Conservation (phyloP, 2,113 vertebrate species). For the Ciconia boyciana region DNA sequence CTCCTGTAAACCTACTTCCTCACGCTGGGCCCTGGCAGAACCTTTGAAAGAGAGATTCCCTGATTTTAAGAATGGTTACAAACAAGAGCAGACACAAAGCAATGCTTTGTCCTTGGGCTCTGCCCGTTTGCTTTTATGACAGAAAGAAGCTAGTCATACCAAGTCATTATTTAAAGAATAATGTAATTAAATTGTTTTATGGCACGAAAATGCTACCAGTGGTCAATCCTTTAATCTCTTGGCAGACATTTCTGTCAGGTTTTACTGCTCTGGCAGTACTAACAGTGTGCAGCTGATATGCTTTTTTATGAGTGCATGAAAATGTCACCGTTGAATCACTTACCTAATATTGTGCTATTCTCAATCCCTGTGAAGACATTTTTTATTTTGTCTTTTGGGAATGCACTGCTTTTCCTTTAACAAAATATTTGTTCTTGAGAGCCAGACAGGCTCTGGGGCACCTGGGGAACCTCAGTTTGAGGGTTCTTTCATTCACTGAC, state of each 20-base stretch:
- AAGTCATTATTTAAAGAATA: background rate
- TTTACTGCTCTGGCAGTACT: background rate
- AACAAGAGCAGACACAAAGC: background rate
- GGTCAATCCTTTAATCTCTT: background rate
- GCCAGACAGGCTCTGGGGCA: background rate
- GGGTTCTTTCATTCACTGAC: background rate
- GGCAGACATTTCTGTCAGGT: background rate
- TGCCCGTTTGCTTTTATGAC: background rate
- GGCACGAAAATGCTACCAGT: background rate
- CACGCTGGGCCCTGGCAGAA: background rate
- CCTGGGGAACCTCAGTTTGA: background rate
- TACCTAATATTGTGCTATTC: background rate
- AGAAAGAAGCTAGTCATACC: background rate
- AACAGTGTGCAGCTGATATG: rapidly evolving
- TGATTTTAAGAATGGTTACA: background rate
- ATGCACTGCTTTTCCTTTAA: background rate
- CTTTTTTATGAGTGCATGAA: background rate
- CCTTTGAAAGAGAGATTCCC: background rate
- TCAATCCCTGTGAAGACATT: background rate
- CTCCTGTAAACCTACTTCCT: background rate
- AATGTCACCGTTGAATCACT: background rate
- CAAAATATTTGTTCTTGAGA: background rate
- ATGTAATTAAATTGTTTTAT: background rate
- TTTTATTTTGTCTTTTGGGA: background rate
- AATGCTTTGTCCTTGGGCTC: background rate